phyloP scores from a whole-genome alignment of 2,888 invertebrate genomes.

The Pasiphila rectangulata region DNA sequence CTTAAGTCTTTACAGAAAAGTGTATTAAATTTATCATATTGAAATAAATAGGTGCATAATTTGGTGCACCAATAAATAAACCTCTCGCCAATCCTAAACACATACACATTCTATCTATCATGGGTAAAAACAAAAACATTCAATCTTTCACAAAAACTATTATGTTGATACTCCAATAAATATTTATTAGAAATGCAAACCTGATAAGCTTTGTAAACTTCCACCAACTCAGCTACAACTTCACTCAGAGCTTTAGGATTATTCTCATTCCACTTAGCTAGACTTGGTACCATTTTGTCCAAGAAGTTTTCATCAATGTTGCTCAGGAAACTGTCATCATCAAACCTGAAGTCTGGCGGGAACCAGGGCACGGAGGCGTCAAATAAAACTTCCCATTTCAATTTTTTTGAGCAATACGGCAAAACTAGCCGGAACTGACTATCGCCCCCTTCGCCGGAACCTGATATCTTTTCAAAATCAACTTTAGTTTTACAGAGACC shows the following conservation, averaged over 20 bases:
- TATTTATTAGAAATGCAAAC: conserved; percentile 51
- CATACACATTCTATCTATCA: no score
- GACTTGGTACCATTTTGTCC: conserved; percentile 77
- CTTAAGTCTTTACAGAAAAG: no score
- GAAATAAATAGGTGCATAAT: no score
- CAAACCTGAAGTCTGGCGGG: conserved; percentile 88
- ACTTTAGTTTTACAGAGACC: conserved; percentile 73
- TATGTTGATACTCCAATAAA: no score
- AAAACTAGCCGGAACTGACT: conserved; percentile 83
- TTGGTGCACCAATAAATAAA: no score
- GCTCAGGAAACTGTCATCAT: conserved; percentile 83
- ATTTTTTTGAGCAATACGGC: conserved; percentile 84
- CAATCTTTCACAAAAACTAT: no score
- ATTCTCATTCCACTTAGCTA: conserved; percentile 83
- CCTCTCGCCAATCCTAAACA: no score
- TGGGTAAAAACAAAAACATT: no score
- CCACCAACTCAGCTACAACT: conserved; percentile 83
- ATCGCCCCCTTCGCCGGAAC: conserved; percentile 54
- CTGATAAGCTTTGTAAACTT: conserved; percentile 83
- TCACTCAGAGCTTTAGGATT: conserved; percentile 81
- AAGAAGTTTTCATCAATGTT: conserved; percentile 80
- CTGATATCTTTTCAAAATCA: conserved; percentile 66
- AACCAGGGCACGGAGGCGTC: conserved; percentile 82
- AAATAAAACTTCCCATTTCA: conserved; percentile 87
- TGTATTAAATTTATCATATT: no score